Evolutionary conservation across 1,140 invertebrate genomes (phyloP), one percentile per base, ranked within the genome.

Genomic region (Hermetia illucens): DNA sequence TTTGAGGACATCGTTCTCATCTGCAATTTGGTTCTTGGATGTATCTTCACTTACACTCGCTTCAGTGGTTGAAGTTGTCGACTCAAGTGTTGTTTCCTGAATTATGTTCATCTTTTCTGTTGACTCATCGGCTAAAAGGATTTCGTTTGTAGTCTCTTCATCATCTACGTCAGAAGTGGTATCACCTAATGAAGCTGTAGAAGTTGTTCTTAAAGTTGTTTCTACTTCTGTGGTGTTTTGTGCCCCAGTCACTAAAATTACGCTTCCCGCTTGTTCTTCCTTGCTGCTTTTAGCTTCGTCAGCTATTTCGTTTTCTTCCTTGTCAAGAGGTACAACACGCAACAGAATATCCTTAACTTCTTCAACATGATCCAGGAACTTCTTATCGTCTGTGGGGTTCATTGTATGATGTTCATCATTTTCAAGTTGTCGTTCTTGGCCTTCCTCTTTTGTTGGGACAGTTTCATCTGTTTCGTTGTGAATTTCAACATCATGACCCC

Each of bases 401-500:
- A 49, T 52, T 35, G 49, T 38, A 43, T 60, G 53, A 33, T 49
- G 43, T 50, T 64, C 49, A 45, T 63, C 60, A 43, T 60, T 48
- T 39, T 62, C 56, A 20, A 63, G 40, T n/a, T n/a, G n/a, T 32
- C 51, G 34, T 2, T 38, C 9, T 27, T 38, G 34, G 9, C 12
- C 9, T 20, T 17, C 17, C 8, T 9, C 8, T 21, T 41, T 24
- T 18, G 31, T 37, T 8, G 34, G 17, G 43, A 49, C 21, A 49
- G 48, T 27, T 51, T 52, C 24, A 46, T 27, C 53, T 3, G 52
- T 19, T 9, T 12, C 12, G 4, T 36, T 21, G 6, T 36, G 17
- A 2, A 21, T n/a, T 12, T 21, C n/a, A 16, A 65, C 43, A 45
- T 66, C 64, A 42, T 64, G 60, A 3, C 63, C 61, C 47, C 62